Percentiles rank a stretch among this genome's conserved stretches.
These are phyloP conservation scores for Perdita meconis DNA, from an alignment of 2,888 invertebrate species.

Conservation along the genomic window DNA sequence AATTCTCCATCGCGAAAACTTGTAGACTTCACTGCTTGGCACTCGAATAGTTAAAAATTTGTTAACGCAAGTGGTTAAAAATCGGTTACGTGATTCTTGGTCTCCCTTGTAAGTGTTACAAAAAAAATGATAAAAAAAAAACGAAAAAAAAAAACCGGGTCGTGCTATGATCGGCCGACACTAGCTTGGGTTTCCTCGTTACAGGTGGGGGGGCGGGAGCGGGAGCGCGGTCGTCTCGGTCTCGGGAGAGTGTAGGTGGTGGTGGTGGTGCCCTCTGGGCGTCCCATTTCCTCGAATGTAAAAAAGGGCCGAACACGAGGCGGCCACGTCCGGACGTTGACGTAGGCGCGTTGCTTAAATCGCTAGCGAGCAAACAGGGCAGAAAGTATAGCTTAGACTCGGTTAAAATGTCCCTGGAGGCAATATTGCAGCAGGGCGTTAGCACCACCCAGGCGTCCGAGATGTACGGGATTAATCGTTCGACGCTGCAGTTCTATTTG, in stretches of 20 bases:
- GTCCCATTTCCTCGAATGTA: constrained; percentile 82
- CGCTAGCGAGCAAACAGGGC: constrained; percentile 82
- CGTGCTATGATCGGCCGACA: constrained; percentile 78
- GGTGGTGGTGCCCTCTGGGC: constrained; percentile 78
- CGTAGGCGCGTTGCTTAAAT: constrained; percentile 82
- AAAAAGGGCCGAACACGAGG: constrained; percentile 77
- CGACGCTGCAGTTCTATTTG: constrained; percentile 85
- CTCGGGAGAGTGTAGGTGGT: constrained; percentile 76
- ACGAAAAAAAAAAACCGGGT: constrained; percentile 60
- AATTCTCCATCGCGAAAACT: too few species aligned
- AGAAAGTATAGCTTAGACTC: constrained; percentile 85
- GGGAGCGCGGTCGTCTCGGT: constrained; percentile 79
- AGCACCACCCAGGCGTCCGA: constrained; percentile 85
- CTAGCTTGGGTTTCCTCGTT: constrained; percentile 84
- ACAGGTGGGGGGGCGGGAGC: constrained; percentile 82
- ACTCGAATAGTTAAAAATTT: too few species aligned
- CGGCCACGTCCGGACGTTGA: constrained; percentile 79
- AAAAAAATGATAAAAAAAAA: constrained; percentile 11
- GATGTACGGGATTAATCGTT: constrained; percentile 85
- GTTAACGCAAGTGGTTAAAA: background rate
- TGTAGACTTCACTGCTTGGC: too few species aligned
- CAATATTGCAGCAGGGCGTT: constrained; percentile 85
- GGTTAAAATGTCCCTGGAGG: constrained; percentile 85
- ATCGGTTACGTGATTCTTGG: background rate
- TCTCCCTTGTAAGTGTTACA: constrained; percentile 47